phyloP scores from a whole-genome alignment of 1,140 invertebrate genomes.

The Chionoecetes opilio region DNA sequence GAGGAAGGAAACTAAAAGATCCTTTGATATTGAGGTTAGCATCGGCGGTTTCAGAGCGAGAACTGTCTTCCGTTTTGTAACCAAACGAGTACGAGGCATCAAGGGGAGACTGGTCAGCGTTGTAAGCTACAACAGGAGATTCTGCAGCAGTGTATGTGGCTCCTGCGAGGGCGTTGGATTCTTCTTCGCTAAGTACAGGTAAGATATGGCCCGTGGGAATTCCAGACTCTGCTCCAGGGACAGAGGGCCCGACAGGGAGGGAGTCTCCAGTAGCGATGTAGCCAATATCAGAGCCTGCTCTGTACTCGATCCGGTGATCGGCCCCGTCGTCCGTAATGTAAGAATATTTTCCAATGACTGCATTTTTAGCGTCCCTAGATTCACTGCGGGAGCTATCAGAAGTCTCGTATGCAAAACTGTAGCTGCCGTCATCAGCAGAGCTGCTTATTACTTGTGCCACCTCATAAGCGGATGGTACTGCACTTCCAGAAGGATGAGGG shows the following conservation, averaged over 20 bases:
- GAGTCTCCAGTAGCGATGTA: conserved; percentile 70
- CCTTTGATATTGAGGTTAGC: conserved; percentile 82
- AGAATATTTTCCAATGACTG: conserved; percentile 59
- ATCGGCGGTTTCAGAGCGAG: conserved; percentile 77
- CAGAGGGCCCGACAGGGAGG: conserved; percentile 49
- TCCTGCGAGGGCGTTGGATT: conserved; percentile 56
- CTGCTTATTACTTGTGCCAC: conserved; percentile 49
- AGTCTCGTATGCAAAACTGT: conserved; percentile 63
- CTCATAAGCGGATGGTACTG: background rate
- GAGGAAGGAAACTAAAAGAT: conserved; percentile 82
- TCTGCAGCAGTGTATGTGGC: background rate
- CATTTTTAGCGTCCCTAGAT: conserved; percentile 49
- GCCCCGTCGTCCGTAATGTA: conserved; percentile 55
- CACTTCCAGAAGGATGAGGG: background rate
- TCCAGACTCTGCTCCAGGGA: conserved; percentile 63
- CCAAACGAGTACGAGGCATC: conserved; percentile 76
- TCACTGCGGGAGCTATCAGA: conserved; percentile 56
- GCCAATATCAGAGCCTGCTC: conserved; percentile 57
- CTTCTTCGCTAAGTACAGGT: conserved; percentile 64
- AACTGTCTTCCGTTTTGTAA: conserved; percentile 79
- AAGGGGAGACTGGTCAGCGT: background rate
- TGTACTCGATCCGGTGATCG: conserved; percentile 52
- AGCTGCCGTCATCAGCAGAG: conserved; percentile 65
- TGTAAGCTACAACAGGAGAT: background rate
- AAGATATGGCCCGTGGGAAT: conserved; percentile 67